phyloP scores from a whole-genome alignment of 2,113 vertebrate species.

The Chauna torquata region DNA sequence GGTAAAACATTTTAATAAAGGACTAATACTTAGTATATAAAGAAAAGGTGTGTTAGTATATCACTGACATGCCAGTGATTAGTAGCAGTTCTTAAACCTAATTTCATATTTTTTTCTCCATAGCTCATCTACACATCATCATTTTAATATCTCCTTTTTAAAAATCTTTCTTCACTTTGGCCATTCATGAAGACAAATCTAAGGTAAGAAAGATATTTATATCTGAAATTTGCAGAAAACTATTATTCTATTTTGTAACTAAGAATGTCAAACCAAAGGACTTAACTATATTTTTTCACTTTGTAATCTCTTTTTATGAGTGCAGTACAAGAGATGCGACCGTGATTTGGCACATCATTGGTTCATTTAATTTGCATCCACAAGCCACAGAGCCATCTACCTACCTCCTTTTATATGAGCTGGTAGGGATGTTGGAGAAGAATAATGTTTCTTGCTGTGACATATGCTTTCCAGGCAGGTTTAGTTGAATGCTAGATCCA shows the following conservation, averaged over 20 bases:
- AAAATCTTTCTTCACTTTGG: background rate
- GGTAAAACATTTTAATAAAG: constrained; percentile 8
- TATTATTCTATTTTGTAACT: background rate
- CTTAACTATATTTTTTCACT: background rate
- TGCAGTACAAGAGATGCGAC: background rate
- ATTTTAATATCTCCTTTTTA: background rate
- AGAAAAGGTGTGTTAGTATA: background rate
- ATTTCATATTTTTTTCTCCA: background rate
- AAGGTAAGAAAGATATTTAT: background rate
- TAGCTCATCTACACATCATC: background rate
- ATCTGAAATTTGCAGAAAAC: background rate
- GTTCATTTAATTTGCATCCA: constrained; percentile 36
- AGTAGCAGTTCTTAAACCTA: background rate
- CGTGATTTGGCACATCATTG: background rate
- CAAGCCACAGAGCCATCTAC: constrained; percentile 6
- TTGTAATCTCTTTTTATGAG: background rate
- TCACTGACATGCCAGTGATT: background rate
- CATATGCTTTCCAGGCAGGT: constrained; percentile 35
- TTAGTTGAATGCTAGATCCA: constrained; percentile 49
- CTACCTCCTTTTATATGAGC: background rate
- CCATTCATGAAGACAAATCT: background rate
- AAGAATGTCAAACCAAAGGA: background rate
- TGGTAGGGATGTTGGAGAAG: constrained; percentile 26
- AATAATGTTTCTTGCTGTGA: constrained; percentile 40
- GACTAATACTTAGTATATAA: background rate